A percentile compares a stretch with the other conserved stretches of the same genome.
phyloP scores from a whole-genome alignment of 2,113 vertebrate genomes.

The Eptatretus burgeri region DNA sequence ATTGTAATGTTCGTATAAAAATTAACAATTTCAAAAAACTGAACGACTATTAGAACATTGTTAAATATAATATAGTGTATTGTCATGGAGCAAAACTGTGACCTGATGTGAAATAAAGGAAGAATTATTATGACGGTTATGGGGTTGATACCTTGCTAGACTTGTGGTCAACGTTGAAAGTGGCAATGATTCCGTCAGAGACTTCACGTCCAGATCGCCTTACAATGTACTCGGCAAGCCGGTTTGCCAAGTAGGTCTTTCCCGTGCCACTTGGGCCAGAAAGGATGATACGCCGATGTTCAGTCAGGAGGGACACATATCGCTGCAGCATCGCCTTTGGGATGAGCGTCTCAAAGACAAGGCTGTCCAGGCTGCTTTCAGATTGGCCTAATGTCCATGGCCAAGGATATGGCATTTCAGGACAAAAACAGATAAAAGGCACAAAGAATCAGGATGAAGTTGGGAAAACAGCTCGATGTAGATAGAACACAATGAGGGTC shows the following conservation, averaged over 20 bases:
- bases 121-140: too few relatives aligned
- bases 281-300: slow-evolving; percentile 63
- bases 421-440: not conserved
- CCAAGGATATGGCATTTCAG: too few relatives aligned
- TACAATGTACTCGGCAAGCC: slow-evolving; percentile 45
- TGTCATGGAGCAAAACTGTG: too few relatives aligned
- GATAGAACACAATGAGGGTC: too few relatives aligned
- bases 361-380: slow-evolving; percentile 40
- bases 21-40: too few relatives aligned
- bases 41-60: too few relatives aligned
- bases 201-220: slow-evolving; percentile 37
- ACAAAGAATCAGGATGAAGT: not conserved
- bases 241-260: slow-evolving; percentile 66
- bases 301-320: slow-evolving; percentile 50
- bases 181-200: slow-evolving; percentile 39
- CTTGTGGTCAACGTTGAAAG: slow-evolving; percentile 87
- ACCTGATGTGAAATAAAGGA: too few relatives aligned
- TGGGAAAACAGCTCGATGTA: too few relatives aligned
- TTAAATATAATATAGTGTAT: too few relatives aligned
- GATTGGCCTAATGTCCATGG: slow-evolving; percentile 21
- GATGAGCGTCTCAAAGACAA: slow-evolving; percentile 71
- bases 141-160: slow-evolving; percentile 48
- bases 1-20: too few relatives aligned
- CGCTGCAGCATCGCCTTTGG: slow-evolving; percentile 75
- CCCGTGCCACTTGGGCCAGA: slow-evolving; percentile 77